These are phyloP conservation scores for Pheucticus melanocephalus DNA, from an alignment of 2,113 vertebrate genomes.

Conservation along the genomic window DNA sequence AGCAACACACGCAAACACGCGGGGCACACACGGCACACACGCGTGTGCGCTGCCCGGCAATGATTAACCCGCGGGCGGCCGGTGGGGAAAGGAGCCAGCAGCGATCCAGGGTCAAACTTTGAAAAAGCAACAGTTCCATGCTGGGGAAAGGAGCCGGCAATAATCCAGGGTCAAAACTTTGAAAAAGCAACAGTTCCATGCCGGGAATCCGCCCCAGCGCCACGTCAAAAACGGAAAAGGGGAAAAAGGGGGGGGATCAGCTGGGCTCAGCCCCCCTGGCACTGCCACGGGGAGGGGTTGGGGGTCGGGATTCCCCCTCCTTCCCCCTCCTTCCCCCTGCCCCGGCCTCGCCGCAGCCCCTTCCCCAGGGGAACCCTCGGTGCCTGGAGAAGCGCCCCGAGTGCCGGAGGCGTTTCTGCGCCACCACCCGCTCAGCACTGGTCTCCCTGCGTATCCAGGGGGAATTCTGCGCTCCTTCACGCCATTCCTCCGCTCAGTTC, in stretches of 20 bases:
- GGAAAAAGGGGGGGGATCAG: accelerated
- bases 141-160: no score
- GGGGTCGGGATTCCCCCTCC: background rate
- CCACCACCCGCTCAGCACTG: background rate
- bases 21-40: background rate
- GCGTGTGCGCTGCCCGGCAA: background rate
- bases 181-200: background rate
- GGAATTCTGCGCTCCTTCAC: background rate
- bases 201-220: accelerated
- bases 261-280: background rate
- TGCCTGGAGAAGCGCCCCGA: background rate
- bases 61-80: background rate
- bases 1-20: conserved; percentile 9
- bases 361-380: background rate
- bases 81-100: background rate
- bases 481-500: background rate
- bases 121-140: no score
- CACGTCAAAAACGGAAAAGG: background rate
- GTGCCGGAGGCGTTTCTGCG: accelerated
- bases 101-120: no score
- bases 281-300: accelerated
- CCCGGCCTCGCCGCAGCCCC: background rate
- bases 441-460: accelerated
- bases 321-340: accelerated
- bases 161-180: background rate